Evolutionary conservation across 2,888 invertebrate species (phyloP).

Genomic region (Drosophila atripex): DNA sequence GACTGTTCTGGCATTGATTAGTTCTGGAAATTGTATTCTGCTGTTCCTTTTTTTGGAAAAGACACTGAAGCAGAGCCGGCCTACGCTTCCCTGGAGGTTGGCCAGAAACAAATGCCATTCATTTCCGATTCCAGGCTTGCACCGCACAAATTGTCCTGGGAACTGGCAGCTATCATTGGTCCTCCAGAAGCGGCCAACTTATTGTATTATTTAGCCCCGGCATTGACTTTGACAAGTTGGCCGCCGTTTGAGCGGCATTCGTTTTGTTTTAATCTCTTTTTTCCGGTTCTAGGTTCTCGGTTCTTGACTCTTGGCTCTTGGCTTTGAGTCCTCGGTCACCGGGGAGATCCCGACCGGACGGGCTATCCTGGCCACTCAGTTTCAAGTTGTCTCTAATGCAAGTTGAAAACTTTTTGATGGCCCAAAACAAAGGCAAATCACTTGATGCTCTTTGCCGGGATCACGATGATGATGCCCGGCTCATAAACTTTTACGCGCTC

Average conservation of each 20-base stretch:
- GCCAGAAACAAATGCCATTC: slow-evolving; percentile 72
- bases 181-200: slow-evolving; percentile 47
- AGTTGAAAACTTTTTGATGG: slow-evolving; percentile 73
- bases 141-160: slow-evolving; percentile 44
- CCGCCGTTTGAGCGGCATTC: slow-evolving; percentile 56
- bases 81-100: slow-evolving; percentile 37
- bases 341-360: slow-evolving; percentile 39
- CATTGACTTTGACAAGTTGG: slow-evolving; percentile 74
- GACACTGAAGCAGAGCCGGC: slow-evolving; percentile 10
- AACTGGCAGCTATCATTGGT: slow-evolving; percentile 41
- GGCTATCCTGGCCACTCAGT: slow-evolving; percentile 37
- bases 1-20: slow-evolving; percentile 54
- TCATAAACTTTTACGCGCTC: slow-evolving; percentile 75
- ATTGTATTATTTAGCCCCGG: slow-evolving; percentile 51
- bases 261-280: slow-evolving; percentile 71
- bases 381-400: slow-evolving; percentile 65
- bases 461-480: slow-evolving; percentile 48
- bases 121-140: slow-evolving; percentile 68
- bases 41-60: slow-evolving; percentile 1
- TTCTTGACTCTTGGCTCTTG: not conserved
- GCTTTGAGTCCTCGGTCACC: slow-evolving; percentile 43
- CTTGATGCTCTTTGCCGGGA: slow-evolving; percentile 61
- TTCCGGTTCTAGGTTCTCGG: slow-evolving; percentile 40
- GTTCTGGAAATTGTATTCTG: slow-evolving; percentile 44
- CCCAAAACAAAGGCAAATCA: slow-evolving; percentile 66